Evolutionary conservation across 2,888 invertebrate species (phyloP), one percentile per base, ranked within the genome.

Genomic region (Timandra comae): DNA sequence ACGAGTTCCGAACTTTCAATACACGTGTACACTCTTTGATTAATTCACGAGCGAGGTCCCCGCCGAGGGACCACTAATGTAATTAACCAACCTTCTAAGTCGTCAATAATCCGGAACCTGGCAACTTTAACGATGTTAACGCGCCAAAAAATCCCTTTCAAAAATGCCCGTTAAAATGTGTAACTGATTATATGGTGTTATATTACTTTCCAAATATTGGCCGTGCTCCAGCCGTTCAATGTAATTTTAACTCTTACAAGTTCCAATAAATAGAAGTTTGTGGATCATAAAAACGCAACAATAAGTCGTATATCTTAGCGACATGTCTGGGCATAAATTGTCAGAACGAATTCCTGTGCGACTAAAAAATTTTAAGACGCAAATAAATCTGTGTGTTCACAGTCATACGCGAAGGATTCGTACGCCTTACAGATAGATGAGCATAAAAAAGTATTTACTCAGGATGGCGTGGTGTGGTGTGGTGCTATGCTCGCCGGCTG

Each of bases 231-330:
- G 29, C 5, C 30, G 22, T 21, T 36, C 38, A 27, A 30, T 31
- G 33, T 27, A 32, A 36, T 33, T 25, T 38, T 22, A 33, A 33
- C 33, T 30, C 20, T 16, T 16, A 16, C 27, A 33, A 36, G 33
- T 35, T 44, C 33, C 57, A 45, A 54, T 56, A 50, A 54, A 58
- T 52, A 49, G 46, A 43, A 33, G 33, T 41, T 45, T 40, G 29
- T 33, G 33, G 35, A 47, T 52, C 56, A 49, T 61, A 57, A 60
- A 59, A 59, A 51, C 49, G 41, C 49, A 43, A 51, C 57, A 56
- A 59, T 56, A 56, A 49, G 41, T 29, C 35, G 45, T 49, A 43
- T 43, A 31, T 56, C 54, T 53, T 44, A 35, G 44, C 30, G 45
- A 45, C 44, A 46, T 44, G 45, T 41, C 43, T 41, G 44, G 41